A percentile compares a stretch with the other conserved stretches of the same genome.
Evolutionary conservation across 2,888 invertebrate genomes (phyloP).

Genomic region (Sepioteuthis lessoniana): DNA sequence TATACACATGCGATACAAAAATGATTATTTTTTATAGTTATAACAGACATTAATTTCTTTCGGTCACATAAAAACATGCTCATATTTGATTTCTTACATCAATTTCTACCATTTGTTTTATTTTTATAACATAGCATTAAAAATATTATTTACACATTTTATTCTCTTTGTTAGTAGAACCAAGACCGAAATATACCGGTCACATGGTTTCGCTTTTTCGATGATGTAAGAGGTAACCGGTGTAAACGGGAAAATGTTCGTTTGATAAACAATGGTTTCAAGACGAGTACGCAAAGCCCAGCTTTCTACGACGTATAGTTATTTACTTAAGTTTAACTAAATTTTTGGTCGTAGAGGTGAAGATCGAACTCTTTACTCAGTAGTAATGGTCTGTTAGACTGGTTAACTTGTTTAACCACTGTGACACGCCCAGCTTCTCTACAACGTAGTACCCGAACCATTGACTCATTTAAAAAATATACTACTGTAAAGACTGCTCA

Average conservation of each 20-base stretch:
- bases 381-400: too few species aligned
- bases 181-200: neutral
- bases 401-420: too few species aligned
- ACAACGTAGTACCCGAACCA: neutral
- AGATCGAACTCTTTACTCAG: too few species aligned
- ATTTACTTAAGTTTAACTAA: too few species aligned
- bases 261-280: neutral
- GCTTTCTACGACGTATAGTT: too few species aligned
- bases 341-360: too few species aligned
- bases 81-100: neutral
- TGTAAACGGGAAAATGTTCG: neutral
- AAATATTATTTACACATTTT: neutral
- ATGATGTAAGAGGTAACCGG: conserved; percentile 17
- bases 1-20: neutral
- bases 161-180: neutral
- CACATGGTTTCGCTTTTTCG: neutral
- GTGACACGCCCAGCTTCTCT: too few species aligned
- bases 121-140: neutral
- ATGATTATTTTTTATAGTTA: neutral
- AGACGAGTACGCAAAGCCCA: too few species aligned
- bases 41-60: too few species aligned
- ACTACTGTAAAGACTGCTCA: too few species aligned
- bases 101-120: neutral
- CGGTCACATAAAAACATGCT: neutral
- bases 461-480: neutral